A percentile compares a stretch with the other conserved stretches of the same genome.
Evolutionary conservation across 2,797 vertebrate species (phyloP).

Genomic region (Pangasius krempfi): DNA sequence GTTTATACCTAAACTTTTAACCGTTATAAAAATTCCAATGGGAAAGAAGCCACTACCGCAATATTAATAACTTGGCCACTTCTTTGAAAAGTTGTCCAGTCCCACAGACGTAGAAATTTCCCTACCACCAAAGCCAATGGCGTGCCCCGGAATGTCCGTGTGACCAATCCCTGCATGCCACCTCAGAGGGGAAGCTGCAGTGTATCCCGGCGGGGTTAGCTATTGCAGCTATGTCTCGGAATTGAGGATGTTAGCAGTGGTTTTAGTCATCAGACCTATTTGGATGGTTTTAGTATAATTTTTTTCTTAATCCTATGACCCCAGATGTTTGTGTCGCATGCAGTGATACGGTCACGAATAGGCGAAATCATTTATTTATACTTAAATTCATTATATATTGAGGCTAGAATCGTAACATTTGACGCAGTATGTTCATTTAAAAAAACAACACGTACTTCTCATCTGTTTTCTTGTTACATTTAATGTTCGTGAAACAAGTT

Average conservation of each 20-base stretch:
- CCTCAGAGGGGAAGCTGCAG: slow-evolving; percentile 53
- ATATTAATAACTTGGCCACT: not conserved
- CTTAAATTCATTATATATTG: not conserved
- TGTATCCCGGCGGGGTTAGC: slow-evolving; percentile 31
- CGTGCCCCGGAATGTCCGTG: slow-evolving; percentile 14
- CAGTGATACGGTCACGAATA: too few relatives aligned
- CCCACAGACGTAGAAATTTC: not conserved
- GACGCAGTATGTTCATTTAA: not conserved
- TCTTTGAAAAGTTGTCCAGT: not conserved
- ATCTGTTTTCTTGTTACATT: too few relatives aligned
- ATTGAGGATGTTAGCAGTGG: not conserved
- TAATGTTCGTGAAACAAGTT: too few relatives aligned
- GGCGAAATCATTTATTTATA: not conserved
- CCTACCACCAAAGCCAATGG: slow-evolving; percentile 15
- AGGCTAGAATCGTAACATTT: too few relatives aligned
- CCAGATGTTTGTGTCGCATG: not conserved
- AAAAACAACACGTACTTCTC: not conserved
- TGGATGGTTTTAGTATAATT: slow-evolving; percentile 1
- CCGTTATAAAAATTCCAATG: not conserved
- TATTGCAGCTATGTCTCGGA: not conserved
- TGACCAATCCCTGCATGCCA: slow-evolving; percentile 49
- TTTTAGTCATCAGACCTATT: not conserved
- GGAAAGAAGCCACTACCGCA: not conserved
- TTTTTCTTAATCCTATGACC: not conserved
- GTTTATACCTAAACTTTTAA: not conserved